Evolutionary conservation across 2,113 vertebrate genomes (phyloP), one percentile per base, ranked within the genome.

Genomic region (Pantherophis guttatus): DNA sequence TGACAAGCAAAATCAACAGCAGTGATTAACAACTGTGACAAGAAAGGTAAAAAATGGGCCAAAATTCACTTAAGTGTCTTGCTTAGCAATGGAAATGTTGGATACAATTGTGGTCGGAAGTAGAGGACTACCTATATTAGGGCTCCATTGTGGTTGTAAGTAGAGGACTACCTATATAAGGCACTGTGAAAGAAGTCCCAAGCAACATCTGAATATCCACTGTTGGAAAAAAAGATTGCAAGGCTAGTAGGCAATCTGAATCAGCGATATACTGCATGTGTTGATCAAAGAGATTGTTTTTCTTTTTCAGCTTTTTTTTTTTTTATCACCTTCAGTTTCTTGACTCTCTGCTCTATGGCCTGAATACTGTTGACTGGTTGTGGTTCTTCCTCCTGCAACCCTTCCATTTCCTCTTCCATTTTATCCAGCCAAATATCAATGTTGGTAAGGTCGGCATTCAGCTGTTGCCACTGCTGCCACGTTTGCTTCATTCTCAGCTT

Each of bases 251-350:
- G 17, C 24, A n/a, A 21, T 54, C 39, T 29, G 44, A 48, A 48
- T 48, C 44, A 48, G 44, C 4, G 4, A 48, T 48, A 48, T 48
- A 48, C 44, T 48, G 62, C 75, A 81, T 21, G n/a, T 48, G 54
- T 81, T 92, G 55, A 62, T 1, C 0, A 11, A 70, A 54, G 52
- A 13, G 58, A 91, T 2, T 26, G 86, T 24, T 58, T 86, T 81
- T 81, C 3, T 44, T 81, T 81, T 44, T 19, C 33, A 81, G 33
- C 33, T 21, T 81, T 81, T 81, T 15, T 39, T 39, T n/a, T n/a
- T n/a, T n/a, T n/a, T 5, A 33, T 94, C 96, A 99, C 99, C 97
- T 98, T 98, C 0, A 99, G 94, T 50, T 96, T 98, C 96, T 97
- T 96, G 92, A 98, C 97, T 93, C 95, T 97, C 93, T 96, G 96